These are phyloP conservation scores for Troides helena DNA, from an alignment of 2,888 invertebrate species.

Conservation along the genomic window DNA sequence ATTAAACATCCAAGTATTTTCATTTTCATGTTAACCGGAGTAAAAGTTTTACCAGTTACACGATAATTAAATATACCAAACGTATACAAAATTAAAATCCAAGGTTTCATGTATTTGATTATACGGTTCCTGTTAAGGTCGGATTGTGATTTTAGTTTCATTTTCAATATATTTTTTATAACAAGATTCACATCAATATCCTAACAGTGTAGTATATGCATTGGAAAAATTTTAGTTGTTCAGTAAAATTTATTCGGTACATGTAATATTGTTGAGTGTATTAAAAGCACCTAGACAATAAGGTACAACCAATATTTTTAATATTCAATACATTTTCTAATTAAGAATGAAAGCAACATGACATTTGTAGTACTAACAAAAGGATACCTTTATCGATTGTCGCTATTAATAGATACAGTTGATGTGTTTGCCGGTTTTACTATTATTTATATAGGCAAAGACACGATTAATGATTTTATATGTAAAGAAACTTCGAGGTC, in stretches of 20 bases:
- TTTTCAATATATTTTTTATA: constrained; percentile 4
- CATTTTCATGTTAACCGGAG: constrained; percentile 5
- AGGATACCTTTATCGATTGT: not conserved
- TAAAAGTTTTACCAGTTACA: not conserved
- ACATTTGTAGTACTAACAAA: not conserved
- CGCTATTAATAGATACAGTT: not conserved
- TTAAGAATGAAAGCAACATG: not conserved
- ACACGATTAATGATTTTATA: not conserved
- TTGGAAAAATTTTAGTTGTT: not conserved
- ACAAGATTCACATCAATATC: not conserved
- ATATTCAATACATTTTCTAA: not conserved
- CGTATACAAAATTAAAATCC: constrained; percentile 3
- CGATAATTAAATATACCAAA: constrained; percentile 17
- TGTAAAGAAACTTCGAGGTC: too few species aligned
- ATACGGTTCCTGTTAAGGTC: not conserved
- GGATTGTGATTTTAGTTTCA: not conserved
- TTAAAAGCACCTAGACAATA: not conserved
- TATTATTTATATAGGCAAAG: not conserved
- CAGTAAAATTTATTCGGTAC: not conserved
- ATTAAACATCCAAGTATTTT: constrained; percentile 7
- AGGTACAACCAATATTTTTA: not conserved
- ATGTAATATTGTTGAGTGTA: constrained; percentile 1
- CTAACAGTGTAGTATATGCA: not conserved
- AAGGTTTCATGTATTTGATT: constrained; percentile 11
- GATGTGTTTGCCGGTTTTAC: not conserved